Conservation (phyloP, 2,797 vertebrate species). For the Sitta carolinensis region DNA sequence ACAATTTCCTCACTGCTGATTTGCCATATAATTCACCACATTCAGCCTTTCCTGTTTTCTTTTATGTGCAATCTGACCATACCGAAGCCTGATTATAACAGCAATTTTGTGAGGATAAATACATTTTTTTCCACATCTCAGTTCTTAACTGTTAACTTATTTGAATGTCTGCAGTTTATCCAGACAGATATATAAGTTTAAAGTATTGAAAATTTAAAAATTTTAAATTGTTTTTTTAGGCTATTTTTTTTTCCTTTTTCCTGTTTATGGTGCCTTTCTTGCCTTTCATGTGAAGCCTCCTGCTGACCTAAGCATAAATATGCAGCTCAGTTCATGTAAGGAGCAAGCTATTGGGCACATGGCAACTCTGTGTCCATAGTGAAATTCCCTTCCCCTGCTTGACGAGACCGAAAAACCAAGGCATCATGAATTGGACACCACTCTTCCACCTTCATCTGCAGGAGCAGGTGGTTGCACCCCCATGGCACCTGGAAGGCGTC, state of each 20-base stretch:
- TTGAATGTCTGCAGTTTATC: constrained; percentile 69
- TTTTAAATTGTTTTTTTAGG: constrained; percentile 32
- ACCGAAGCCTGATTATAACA: constrained; percentile 28
- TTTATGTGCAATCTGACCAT: constrained; percentile 24
- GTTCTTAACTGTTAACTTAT: constrained; percentile 51
- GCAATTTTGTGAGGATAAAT: constrained; percentile 53
- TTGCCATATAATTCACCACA: constrained; percentile 41
- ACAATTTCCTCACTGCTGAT: constrained; percentile 70
- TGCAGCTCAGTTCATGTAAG: constrained; percentile 37
- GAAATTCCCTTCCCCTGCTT: constrained; percentile 16
- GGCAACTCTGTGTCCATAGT: not conserved
- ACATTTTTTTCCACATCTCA: constrained; percentile 50
- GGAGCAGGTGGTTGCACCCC: not conserved
- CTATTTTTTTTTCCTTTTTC: constrained; percentile 62
- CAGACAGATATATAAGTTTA: constrained; percentile 57
- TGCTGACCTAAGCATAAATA: constrained; percentile 43
- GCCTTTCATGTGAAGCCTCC: constrained; percentile 68
- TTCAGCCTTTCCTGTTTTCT: constrained; percentile 33
- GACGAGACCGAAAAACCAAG: constrained; percentile 18
- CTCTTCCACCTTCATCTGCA: not conserved
- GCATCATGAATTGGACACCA: constrained; percentile 40
- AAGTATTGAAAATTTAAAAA: constrained; percentile 62
- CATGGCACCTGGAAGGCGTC: not conserved
- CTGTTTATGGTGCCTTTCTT: constrained; percentile 85
- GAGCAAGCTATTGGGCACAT: not conserved